Conservation (phyloP, 2,797 vertebrate species). For the Coregonus sp. region DNA sequence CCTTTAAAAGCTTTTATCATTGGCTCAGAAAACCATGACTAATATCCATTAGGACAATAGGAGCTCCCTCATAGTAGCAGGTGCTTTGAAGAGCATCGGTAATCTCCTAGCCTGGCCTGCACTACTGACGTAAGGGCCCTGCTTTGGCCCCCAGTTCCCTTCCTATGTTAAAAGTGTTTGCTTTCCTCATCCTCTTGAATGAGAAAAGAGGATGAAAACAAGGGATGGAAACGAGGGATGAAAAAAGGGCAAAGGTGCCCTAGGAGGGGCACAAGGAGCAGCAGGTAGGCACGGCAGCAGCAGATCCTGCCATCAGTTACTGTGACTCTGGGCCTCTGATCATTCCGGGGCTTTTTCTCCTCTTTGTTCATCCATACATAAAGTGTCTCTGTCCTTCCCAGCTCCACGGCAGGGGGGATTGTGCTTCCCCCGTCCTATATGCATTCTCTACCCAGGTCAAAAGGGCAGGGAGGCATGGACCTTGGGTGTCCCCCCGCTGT, state of each 20-base stretch:
- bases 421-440: constrained; percentile 44
- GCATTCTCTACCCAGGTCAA: constrained; percentile 62
- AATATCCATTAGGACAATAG: constrained; percentile 18
- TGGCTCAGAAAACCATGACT: constrained; percentile 17
- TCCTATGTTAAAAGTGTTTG: constrained; percentile 43
- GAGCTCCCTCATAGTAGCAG: constrained; percentile 32
- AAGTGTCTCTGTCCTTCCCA: constrained; percentile 57
- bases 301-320: constrained; percentile 46
- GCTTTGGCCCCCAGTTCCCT: constrained; percentile 16
- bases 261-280: constrained; percentile 57
- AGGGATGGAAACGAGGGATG: constrained; percentile 51
- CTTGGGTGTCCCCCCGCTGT: constrained; percentile 46
- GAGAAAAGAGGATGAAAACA: constrained; percentile 47
- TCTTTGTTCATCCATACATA: constrained; percentile 61
- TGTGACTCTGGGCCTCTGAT: constrained; percentile 47
- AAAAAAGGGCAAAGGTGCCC: constrained; percentile 37
- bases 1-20: constrained; percentile 34
- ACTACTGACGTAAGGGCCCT: constrained; percentile 35
- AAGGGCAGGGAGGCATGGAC: constrained; percentile 56
- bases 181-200: constrained; percentile 40
- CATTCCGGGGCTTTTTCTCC: constrained; percentile 42
- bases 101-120: constrained; percentile 18
- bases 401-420: constrained; percentile 53
- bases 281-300: constrained; percentile 52
- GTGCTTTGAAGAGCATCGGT: constrained; percentile 40